These are phyloP conservation scores for Promerops cafer DNA, from an alignment of 2,113 vertebrate species.

Conservation along the genomic window DNA sequence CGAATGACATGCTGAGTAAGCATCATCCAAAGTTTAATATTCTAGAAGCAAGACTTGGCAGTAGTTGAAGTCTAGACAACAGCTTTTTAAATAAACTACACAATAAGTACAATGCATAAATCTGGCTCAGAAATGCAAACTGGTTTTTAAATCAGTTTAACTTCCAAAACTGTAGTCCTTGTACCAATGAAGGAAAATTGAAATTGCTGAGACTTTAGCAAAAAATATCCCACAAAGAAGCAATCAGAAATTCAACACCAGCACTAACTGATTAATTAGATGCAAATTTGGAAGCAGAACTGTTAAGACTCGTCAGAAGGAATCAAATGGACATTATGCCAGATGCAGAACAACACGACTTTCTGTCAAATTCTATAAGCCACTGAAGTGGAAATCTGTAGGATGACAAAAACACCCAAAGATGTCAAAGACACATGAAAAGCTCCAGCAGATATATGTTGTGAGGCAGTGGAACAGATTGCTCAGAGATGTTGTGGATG, in stretches of 20 bases:
- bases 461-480: background rate
- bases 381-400: background rate
- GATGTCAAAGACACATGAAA: background rate
- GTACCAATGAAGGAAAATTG: background rate
- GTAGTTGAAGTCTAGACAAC: background rate
- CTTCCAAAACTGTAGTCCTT: background rate
- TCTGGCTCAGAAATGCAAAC: background rate
- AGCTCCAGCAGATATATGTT: background rate
- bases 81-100: background rate
- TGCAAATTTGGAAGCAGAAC: background rate
- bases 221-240: background rate
- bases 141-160: background rate
- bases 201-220: background rate
- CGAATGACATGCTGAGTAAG: constrained; percentile 24
- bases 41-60: background rate
- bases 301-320: background rate
- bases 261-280: background rate
- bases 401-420: background rate
- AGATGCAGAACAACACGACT: background rate
- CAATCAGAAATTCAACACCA: background rate
- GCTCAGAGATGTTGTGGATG: background rate
- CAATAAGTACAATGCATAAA: background rate
- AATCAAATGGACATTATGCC: background rate
- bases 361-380: background rate
- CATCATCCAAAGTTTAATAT: background rate